Base-by-base conservation (phyloP, 2,888 invertebrate genomes). In the Hirtodrosophila alboralis region DNA sequence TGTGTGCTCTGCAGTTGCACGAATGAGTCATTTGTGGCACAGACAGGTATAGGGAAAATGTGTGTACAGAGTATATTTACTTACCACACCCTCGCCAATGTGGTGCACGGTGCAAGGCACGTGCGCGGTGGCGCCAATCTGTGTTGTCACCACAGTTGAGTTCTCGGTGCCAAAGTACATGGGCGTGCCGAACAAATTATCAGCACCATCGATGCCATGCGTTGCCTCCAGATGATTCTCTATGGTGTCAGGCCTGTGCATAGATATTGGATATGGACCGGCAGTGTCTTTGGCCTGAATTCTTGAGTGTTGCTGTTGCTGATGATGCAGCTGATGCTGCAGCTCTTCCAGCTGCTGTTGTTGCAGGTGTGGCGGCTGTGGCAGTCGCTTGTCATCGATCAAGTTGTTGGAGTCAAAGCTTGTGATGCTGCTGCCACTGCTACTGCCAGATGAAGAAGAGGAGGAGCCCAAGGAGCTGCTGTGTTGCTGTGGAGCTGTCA, bases 51-150 rank as follows among this genome's bases (percentile, higher is more conserved):
- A 10, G 8, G 10, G 21, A 8, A n/a, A 45, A 30, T 7, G 21
- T 36, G 27, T 23, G 5, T 12, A 10, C n/a, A 40, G n/a, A 9
- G 30, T 31, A 40, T 23, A 14, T 67, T 41, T 75, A 93, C 96
- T 95, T 91, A 96, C 96, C 93, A 95, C 94, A 84, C 96, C 96
- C 90, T 96, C 96, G 45, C 96, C 96, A 79, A 96, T 95, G 89
- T 96, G 95, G 89, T 95, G 94, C 69, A 96, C 95, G 67, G 95
- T 93, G 89, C 96, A 96, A 1, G 96, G 96, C 66, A 96, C 92
- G 58, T 95, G 92, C 3, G 96, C 96, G 0, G 95, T 96, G 59
- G 96, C 95, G 10, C 96, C 96, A 36, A 95, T 95, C 91, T 96
- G 96, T 77, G 96, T 95, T 66, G 94, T 95, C 88, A 96, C 93